Percentiles rank a stretch among this genome's conserved stretches.
Evolutionary conservation across 2,888 invertebrate species (phyloP).

Genomic region (Liodrosophila aerea): DNA sequence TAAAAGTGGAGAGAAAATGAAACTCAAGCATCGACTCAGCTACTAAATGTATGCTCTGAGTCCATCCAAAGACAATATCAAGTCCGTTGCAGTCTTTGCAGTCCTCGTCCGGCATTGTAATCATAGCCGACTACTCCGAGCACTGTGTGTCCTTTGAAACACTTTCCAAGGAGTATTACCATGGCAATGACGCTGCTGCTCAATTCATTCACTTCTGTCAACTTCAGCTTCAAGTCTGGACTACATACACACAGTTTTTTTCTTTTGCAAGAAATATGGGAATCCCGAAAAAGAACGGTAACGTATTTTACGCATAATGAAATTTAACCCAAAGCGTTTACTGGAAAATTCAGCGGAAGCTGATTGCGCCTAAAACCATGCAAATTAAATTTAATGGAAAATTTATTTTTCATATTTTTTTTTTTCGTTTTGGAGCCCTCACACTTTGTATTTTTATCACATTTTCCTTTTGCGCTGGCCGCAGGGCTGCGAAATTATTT

Average conservation of each 20-base stretch:
- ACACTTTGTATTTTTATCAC: constrained; percentile 11
- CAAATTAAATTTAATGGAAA: constrained; percentile 73
- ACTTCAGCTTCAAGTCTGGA: constrained; percentile 7
- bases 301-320: constrained; percentile 52
- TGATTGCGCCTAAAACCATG: constrained; percentile 69
- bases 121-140: constrained; percentile 27
- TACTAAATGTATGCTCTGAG: constrained; percentile 15
- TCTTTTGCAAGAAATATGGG: no score
- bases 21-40: constrained; percentile 4
- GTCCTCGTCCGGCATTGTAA: constrained; percentile 9
- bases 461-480: constrained; percentile 19
- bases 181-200: constrained; percentile 22
- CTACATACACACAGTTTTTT: no score
- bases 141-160: constrained; percentile 19
- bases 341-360: constrained; percentile 35
- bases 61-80: constrained; percentile 56
- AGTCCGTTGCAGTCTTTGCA: constrained; percentile 10
- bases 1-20: constrained; percentile 55
- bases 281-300: not conserved
- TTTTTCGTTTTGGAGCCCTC: no score
- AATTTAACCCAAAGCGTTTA: constrained; percentile 53
- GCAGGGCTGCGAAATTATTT: constrained; percentile 26
- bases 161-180: constrained; percentile 10
- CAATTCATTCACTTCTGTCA: constrained; percentile 10
- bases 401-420: constrained; percentile 61